Evolutionary conservation across 2,888 invertebrate genomes (phyloP).

Genomic region (Amorpha juglandis): DNA sequence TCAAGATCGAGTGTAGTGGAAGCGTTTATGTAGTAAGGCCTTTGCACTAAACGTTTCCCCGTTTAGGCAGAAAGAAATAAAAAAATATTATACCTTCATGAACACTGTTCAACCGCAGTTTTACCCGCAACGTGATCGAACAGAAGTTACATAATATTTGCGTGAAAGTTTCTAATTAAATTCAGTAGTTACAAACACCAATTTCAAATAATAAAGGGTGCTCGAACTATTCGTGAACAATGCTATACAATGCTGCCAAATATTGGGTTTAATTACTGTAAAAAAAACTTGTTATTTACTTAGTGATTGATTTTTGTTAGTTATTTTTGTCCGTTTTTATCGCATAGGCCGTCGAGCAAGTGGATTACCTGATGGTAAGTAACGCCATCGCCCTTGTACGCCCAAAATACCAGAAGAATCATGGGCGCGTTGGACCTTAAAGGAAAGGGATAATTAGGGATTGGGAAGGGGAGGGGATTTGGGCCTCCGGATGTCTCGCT

Average conservation of each 20-base stretch:
- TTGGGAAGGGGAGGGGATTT: too few species aligned
- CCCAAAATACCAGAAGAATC: too few species aligned
- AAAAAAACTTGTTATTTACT: neutral
- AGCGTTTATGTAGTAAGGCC: too few species aligned
- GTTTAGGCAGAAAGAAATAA: too few species aligned
- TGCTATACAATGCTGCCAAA: neutral
- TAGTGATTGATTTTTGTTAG: neutral
- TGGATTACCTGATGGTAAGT: too few species aligned
- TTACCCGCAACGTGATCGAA: neutral
- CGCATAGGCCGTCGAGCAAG: too few species aligned
- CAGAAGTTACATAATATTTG: neutral
- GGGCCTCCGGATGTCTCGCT: too few species aligned
- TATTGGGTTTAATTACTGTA: neutral
- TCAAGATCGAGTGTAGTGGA: too few species aligned
- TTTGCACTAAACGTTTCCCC: too few species aligned
- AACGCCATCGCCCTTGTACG: too few species aligned
- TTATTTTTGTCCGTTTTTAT: neutral
- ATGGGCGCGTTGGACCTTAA: too few species aligned
- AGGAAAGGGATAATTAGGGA: too few species aligned
- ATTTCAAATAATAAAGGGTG: neutral
- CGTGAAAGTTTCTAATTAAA: constrained; percentile 13
- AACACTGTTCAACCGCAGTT: neutral
- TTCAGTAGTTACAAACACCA: neutral
- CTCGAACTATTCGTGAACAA: neutral
- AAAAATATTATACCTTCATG: neutral